phyloP scores from a whole-genome alignment of 1,140 invertebrate species.

The Zaprionus ghesquierei region DNA sequence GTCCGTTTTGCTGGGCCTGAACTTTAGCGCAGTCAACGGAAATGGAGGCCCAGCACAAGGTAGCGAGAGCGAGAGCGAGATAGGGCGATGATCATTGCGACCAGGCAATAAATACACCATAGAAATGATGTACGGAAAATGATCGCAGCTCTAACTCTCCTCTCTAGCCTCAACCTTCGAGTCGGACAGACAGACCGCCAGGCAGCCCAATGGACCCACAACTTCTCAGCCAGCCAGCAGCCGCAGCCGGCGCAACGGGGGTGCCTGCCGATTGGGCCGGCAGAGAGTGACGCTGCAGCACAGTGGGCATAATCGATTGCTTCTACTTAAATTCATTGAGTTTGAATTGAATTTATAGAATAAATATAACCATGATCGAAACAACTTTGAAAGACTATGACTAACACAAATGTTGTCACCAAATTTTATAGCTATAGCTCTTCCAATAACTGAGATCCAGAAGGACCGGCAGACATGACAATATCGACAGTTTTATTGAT shows the following conservation, averaged over 20 bases:
- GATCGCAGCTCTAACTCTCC: constrained; percentile 55
- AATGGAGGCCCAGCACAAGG: constrained; percentile 54
- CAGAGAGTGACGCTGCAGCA: constrained; percentile 40
- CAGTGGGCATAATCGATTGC: constrained; percentile 45
- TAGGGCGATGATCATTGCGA: constrained; percentile 66
- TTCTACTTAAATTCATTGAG: not conserved
- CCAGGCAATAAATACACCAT: constrained; percentile 76
- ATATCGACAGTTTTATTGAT: too few relatives aligned
- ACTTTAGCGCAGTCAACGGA: constrained; percentile 60
- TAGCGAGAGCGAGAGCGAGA: not conserved
- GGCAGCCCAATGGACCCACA: constrained; percentile 26
- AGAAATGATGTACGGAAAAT: constrained; percentile 81
- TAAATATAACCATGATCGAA: too few relatives aligned
- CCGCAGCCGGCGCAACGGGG: constrained; percentile 61
- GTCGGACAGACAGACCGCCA: constrained; percentile 6
- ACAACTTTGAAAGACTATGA: too few relatives aligned
- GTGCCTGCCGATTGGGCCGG: constrained; percentile 49
- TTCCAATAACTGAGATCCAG: too few relatives aligned
- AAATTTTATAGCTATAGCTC: too few relatives aligned
- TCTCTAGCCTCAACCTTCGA: constrained; percentile 35
- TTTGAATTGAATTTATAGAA: too few relatives aligned
- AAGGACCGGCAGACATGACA: too few relatives aligned
- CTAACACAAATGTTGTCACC: too few relatives aligned
- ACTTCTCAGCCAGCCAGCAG: constrained; percentile 44
- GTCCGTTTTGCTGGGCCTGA: constrained; percentile 42